Percentiles rank a stretch among this genome's conserved stretches.
Evolutionary conservation across 1,140 invertebrate species (phyloP).

Genomic region (Acyrthosiphon pisum): DNA sequence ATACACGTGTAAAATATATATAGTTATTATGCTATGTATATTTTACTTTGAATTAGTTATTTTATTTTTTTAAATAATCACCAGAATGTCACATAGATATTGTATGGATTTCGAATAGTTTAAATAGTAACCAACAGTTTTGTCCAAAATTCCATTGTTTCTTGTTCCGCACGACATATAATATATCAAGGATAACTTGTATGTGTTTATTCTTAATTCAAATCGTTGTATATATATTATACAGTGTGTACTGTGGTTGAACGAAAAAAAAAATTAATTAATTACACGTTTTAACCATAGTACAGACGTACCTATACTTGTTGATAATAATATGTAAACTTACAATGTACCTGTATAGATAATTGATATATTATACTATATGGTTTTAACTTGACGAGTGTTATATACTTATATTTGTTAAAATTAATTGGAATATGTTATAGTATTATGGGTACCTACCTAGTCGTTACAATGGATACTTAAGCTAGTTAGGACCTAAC

Average conservation of each 20-base stretch:
- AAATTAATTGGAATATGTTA: no score
- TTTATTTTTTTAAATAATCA: no score
- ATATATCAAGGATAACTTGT: not conserved
- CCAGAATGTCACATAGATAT: no score
- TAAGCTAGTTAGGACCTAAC: not conserved
- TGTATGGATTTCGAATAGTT: no score
- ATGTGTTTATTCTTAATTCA: not conserved
- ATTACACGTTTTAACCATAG: not conserved
- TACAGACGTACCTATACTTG: fast-evolving
- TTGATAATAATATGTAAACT: not conserved
- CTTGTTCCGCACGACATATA: not conserved
- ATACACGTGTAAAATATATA: not conserved
- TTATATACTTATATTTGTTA: no score
- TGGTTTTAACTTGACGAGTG: no score
- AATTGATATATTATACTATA: no score
- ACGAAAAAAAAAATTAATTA: not conserved
- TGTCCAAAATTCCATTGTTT: not conserved
- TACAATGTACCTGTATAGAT: no score
- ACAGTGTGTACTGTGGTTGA: no score
- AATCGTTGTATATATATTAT: no score
- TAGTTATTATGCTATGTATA: not conserved
- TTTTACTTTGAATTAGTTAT: not conserved
- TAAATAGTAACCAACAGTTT: not conserved
- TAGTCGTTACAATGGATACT: not conserved
- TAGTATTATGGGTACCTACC: no score